Percentiles rank a stretch among this genome's conserved stretches.
phyloP scores from a whole-genome alignment of 2,797 vertebrate species.

The Brachymystax lenok region DNA sequence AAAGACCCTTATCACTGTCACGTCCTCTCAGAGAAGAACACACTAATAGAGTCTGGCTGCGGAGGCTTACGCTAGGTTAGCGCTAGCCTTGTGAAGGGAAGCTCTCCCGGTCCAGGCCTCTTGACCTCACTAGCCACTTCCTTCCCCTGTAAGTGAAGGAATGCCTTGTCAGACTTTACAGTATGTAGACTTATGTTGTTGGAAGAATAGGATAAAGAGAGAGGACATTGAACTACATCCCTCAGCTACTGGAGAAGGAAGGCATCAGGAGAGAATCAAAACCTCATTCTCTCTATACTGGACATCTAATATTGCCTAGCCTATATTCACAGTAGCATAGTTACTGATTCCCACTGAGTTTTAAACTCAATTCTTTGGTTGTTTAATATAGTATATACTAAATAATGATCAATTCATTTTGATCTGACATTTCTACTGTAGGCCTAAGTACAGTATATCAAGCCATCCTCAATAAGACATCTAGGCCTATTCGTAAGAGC shows the following conservation, averaged over 20 bases:
- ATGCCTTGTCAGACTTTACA: constrained; percentile 70
- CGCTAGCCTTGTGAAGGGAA: constrained; percentile 67
- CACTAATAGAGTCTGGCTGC: constrained; percentile 72
- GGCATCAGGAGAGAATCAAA: too few relatives aligned
- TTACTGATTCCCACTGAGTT: too few relatives aligned
- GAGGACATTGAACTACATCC: too few relatives aligned
- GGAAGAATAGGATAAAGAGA: background rate
- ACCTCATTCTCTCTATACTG: too few relatives aligned
- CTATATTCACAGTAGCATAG: too few relatives aligned
- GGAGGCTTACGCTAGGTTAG: constrained; percentile 60
- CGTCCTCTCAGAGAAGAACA: constrained; percentile 55
- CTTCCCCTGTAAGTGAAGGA: constrained; percentile 68
- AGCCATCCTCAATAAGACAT: background rate
- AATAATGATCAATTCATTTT: background rate
- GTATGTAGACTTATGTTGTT: constrained; percentile 22
- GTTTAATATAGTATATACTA: too few relatives aligned
- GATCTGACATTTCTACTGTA: background rate
- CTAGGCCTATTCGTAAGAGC: background rate
- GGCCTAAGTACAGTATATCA: background rate
- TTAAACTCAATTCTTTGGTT: too few relatives aligned
- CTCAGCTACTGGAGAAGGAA: too few relatives aligned
- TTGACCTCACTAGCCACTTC: constrained; percentile 71
- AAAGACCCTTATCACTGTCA: constrained; percentile 61
- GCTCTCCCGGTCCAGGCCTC: constrained; percentile 62
- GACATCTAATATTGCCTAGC: too few relatives aligned